Evolutionary conservation across 2,888 invertebrate species (phyloP).

Genomic region (Trypoxylon attenuatum): DNA sequence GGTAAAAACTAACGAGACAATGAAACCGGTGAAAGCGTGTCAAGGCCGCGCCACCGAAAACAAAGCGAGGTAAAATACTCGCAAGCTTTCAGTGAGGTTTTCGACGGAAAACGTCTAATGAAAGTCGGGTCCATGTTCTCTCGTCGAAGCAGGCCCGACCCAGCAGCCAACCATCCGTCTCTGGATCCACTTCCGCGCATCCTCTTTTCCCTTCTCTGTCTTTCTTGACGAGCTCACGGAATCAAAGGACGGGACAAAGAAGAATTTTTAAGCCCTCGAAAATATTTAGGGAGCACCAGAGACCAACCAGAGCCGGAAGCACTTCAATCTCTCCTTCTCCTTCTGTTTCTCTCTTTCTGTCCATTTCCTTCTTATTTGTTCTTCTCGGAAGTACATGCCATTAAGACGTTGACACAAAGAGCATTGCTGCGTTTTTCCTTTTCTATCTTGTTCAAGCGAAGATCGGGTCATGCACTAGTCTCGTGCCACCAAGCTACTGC

Average conservation of each 20-base stretch:
- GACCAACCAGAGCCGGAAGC: constrained; percentile 25
- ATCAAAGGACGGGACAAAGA: background rate
- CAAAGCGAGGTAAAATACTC: constrained; percentile 21
- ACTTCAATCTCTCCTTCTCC: constrained; percentile 36
- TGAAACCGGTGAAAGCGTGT: constrained; percentile 45
- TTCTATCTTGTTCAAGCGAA: constrained; percentile 5
- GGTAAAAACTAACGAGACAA: too few relatives aligned
- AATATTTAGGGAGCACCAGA: constrained; percentile 10
- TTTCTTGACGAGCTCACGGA: too few relatives aligned
- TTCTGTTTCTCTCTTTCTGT: too few relatives aligned
- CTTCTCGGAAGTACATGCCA: constrained; percentile 36
- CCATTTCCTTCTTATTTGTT: constrained; percentile 20
- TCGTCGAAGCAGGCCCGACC: too few relatives aligned
- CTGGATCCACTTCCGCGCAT: too few relatives aligned
- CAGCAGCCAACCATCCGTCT: too few relatives aligned
- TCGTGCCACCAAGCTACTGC: too few relatives aligned
- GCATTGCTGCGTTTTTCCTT: constrained; percentile 14
- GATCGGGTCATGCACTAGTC: background rate
- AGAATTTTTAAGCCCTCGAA: constrained; percentile 6
- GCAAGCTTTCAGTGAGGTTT: background rate
- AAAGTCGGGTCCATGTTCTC: too few relatives aligned
- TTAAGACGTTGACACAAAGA: constrained; percentile 39
- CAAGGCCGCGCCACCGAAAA: constrained; percentile 40
- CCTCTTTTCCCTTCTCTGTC: too few relatives aligned
- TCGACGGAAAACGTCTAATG: background rate